These are phyloP conservation scores for Urocynchramus pylzowi DNA, from an alignment of 2,113 vertebrate species.

Conservation along the genomic window DNA sequence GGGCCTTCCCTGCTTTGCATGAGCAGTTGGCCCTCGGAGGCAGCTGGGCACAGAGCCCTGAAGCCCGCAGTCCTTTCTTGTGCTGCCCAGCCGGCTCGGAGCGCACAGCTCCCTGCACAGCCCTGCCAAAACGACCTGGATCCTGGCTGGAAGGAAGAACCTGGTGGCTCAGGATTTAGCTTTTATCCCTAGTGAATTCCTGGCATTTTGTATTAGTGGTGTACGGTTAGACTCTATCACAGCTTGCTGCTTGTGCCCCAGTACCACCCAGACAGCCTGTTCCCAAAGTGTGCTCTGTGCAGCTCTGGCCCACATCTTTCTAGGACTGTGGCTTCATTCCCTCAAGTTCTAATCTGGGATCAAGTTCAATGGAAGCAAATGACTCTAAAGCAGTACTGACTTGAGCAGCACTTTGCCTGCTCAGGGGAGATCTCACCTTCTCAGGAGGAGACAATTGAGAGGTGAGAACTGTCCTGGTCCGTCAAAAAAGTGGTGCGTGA, in stretches of 20 bases:
- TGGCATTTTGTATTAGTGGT: background rate
- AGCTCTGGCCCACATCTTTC: background rate
- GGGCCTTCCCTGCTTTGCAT: background rate
- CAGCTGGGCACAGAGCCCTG: background rate
- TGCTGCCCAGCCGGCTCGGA: background rate
- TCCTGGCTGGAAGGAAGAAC: background rate
- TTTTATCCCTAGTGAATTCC: background rate
- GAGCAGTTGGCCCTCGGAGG: background rate
- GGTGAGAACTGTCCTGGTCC: background rate
- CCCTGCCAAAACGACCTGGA: background rate
- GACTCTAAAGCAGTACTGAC: background rate
- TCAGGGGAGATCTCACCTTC: background rate
- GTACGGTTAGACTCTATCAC: background rate
- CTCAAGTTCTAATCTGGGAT: rapidly evolving
- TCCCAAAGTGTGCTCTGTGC: background rate
- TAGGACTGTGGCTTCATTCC: background rate
- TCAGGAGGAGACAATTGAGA: background rate
- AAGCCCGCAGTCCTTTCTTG: background rate
- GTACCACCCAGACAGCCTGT: background rate
- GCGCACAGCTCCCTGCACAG: background rate
- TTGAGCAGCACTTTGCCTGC: background rate
- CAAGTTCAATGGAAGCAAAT: background rate
- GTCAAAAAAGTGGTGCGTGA: background rate
- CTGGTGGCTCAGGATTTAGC: background rate
- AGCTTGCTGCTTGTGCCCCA: background rate